Evolutionary conservation across 2,888 invertebrate species (phyloP).

Genomic region (Brenthis daphne): DNA sequence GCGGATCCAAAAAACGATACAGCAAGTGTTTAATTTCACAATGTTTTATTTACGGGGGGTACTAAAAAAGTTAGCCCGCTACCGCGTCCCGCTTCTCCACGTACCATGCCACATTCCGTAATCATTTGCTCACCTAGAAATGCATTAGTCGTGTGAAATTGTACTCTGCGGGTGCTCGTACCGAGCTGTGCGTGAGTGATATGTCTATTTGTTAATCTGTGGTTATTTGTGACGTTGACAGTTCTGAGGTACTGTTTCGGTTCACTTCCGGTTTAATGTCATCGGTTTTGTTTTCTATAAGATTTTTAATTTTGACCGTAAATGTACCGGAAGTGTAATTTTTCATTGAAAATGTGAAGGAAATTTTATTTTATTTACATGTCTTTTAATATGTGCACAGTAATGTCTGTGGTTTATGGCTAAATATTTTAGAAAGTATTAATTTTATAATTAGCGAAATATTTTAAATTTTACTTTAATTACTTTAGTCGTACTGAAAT

Average conservation of each 20-base stretch:
- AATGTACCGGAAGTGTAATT: too few relatives aligned
- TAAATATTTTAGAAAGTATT: background rate
- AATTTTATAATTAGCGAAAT: background rate
- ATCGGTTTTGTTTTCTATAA: background rate
- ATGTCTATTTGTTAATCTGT: conserved; percentile 38
- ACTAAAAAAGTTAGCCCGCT: conserved; percentile 30
- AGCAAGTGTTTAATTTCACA: too few relatives aligned
- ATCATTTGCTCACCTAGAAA: conserved; percentile 59
- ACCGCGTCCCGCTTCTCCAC: conserved; percentile 51
- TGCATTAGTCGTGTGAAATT: conserved; percentile 69
- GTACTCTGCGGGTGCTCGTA: conserved; percentile 69
- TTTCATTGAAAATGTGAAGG: too few relatives aligned
- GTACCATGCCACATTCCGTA: conserved; percentile 43
- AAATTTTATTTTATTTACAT: too few relatives aligned
- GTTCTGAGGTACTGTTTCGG: conserved; percentile 24
- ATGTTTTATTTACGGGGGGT: background rate
- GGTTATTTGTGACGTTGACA: conserved; percentile 39
- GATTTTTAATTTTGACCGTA: background rate
- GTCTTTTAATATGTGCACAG: too few relatives aligned
- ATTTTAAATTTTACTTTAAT: background rate
- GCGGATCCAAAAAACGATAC: too few relatives aligned
- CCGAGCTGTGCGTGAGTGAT: conserved; percentile 61
- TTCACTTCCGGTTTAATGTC: conserved; percentile 4
- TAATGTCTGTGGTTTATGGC: too few relatives aligned
- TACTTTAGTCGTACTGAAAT: background rate